Evolutionary conservation across 2,888 invertebrate genomes (phyloP), one percentile per base, ranked within the genome.

Genomic region (Argynnis bischoffii): DNA sequence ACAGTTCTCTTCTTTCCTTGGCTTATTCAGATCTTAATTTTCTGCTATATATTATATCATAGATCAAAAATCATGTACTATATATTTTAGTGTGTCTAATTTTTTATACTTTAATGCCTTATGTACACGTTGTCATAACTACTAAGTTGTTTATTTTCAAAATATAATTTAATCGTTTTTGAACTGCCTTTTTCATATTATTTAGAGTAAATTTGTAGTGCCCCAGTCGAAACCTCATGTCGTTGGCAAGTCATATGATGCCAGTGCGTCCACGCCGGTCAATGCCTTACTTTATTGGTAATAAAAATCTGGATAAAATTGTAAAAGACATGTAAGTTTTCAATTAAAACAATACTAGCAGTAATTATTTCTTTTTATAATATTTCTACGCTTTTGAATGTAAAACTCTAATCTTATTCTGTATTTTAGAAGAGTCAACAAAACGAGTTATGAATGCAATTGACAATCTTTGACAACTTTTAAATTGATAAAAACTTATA

Each of bases 151-250:
- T 50, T 50, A 50, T 50, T 8, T 11, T 41, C 11, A 41, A 41
- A 8, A 41, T 41, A 41, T 41, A 11, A 11, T 46, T 57, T 57
- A 3, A 18, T 14, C 69, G 21, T 66, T 53, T 35, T 48, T 26
- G 46, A 55, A 59, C 26, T 50, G 14, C 11, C 55, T 26, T 63
- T 8, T n/a, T 47, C n/a, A 21, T 63, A 35, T 53, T 55, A 11
- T 47, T 53, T 14, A 41, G 54, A 21, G 21, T 21, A 59, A 70
- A 65, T 6, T 60, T 60, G 14, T 72, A 92, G 91, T 78, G 77
- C 66, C 85, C 90, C 2, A 73, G 71, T 21, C 85, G 85, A 16
- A 87, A 89, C 72, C 73, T 92, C 72, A 92, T 89, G 86, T 90
- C 92, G 0, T 71, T 91, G 46, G 84, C 85, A n/a, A 83, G 86